phyloP scores from a whole-genome alignment of 2,113 vertebrate species.

The Bufo bufo region DNA sequence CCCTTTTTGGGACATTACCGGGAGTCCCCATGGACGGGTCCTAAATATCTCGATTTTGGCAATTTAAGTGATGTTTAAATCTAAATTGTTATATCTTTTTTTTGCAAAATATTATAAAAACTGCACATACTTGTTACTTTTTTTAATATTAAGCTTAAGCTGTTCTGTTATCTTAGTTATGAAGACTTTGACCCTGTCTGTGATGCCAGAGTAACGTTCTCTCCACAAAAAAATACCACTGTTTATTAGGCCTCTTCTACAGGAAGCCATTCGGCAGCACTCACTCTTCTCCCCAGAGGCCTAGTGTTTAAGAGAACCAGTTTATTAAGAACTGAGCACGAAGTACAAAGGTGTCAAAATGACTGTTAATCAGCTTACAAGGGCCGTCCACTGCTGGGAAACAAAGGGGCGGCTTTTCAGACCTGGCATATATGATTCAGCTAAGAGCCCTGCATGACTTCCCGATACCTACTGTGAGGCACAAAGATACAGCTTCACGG shows the following conservation, averaged over 20 bases:
- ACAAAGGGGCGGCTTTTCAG: slow-evolving; percentile 57
- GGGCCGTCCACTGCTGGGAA: slow-evolving; percentile 52
- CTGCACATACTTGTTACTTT: no score
- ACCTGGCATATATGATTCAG: slow-evolving; percentile 1
- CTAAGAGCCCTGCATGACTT: slow-evolving; percentile 51
- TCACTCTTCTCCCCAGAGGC: slow-evolving; percentile 38
- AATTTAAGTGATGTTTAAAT: no score
- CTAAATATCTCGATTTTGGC: no score
- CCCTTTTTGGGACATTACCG: no score
- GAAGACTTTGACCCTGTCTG: not conserved
- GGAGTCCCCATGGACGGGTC: no score
- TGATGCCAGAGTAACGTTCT: not conserved
- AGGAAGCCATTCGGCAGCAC: slow-evolving; percentile 30
- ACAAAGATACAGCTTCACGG: slow-evolving; percentile 61
- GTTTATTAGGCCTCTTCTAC: slow-evolving; percentile 11
- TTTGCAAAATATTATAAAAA: no score
- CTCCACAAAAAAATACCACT: slow-evolving; percentile 8
- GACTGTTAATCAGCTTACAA: slow-evolving; percentile 59
- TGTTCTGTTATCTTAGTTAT: not conserved
- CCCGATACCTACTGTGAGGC: not conserved
- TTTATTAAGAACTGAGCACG: slow-evolving; percentile 42
- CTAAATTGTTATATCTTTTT: no score
- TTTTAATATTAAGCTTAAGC: not conserved
- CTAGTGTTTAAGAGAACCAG: slow-evolving; percentile 29
- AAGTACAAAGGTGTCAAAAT: slow-evolving; percentile 55